These are phyloP conservation scores for Diplolepis rosae DNA, from an alignment of 2,888 invertebrate species.

Conservation along the genomic window DNA sequence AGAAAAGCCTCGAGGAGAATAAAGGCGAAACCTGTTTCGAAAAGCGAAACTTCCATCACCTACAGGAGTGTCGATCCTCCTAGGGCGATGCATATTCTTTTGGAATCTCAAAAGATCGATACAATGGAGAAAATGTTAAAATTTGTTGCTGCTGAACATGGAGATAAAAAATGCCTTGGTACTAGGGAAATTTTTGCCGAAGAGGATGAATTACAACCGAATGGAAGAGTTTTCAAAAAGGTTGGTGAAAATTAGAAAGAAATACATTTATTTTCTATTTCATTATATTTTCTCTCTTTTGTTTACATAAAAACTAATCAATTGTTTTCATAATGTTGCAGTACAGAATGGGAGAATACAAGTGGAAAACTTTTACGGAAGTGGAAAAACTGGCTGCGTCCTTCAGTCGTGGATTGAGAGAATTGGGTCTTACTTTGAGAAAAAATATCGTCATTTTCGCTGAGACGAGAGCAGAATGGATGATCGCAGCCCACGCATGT, in stretches of 20 bases:
- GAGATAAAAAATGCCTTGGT: slow-evolving; percentile 86
- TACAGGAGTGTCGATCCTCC: slow-evolving; percentile 84
- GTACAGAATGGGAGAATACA: slow-evolving; percentile 94
- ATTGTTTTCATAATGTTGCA: slow-evolving; percentile 68
- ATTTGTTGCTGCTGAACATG: slow-evolving; percentile 84
- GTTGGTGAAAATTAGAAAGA: slow-evolving; percentile 69
- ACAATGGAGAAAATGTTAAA: slow-evolving; percentile 90
- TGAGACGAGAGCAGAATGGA: slow-evolving; percentile 98
- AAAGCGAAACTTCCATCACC: slow-evolving; percentile 81
- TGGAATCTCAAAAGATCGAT: slow-evolving; percentile 85
- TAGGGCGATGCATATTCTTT: slow-evolving; percentile 81
- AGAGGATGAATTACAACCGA: slow-evolving; percentile 94
- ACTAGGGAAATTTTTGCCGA: slow-evolving; percentile 93
- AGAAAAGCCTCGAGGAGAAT: slow-evolving; percentile 84
- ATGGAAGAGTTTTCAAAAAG: slow-evolving; percentile 97
- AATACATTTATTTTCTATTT: background rate
- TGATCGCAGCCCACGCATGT: slow-evolving; percentile 96
- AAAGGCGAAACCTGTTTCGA: slow-evolving; percentile 84
- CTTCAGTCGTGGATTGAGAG: slow-evolving; percentile 90
- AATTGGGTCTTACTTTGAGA: slow-evolving; percentile 83
- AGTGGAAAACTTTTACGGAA: slow-evolving; percentile 89
- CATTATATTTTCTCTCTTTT: background rate
- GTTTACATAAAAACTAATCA: background rate
- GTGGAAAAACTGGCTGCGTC: slow-evolving; percentile 84
- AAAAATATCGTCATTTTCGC: slow-evolving; percentile 94